Base-by-base conservation (phyloP, 2,113 vertebrate species). In the Prietella phreatophila region DNA sequence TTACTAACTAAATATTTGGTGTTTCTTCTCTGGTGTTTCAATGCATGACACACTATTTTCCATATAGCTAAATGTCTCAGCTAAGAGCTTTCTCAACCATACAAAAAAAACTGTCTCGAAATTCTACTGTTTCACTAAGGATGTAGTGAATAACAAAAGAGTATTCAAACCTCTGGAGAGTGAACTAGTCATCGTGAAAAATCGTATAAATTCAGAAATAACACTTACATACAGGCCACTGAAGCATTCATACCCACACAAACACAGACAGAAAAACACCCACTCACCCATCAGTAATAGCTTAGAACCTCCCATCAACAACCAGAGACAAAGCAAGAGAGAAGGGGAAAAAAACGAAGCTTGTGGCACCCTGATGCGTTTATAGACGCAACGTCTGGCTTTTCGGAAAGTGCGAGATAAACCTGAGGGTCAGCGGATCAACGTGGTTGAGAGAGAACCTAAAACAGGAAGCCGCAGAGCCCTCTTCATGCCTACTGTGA, bases 1-100 rank as follows among this genome's bases (percentile, higher is more conserved):
- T 92, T 91, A 91, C 87, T 85, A 91, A 90, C 87, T 85, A 91
- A 89, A 91, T 87, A 91, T 91, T 91, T 89, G 91, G 82, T 92
- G 90, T 89, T 91, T 89, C 91, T 91, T 88, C 84, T 87, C 80
- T 89, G 90, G 91, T 88, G 91, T 92, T 92, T 91, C 88, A 84
- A 83, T 88, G 86, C 90, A 91, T 91, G 87, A 92, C 89, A 56
- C 73, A 75, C 90, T 91, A 88, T 88, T 91, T 90, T 79, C 78
- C 89, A 85, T 87, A 87, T 75, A 85, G 60, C 85, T 90, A 86
- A 90, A 85, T 85, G 85, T 86, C 47, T 84, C 82, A 30, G 79
- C 85, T 78, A 86, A 69, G 84, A 90, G 78, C 73, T 81, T 78
- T 85, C 61, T 87, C 86, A 75, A 78, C 76, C 87, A 69, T 84